Base-by-base conservation (phyloP, 2,113 vertebrate species). In the Anseranas semipalmata region DNA sequence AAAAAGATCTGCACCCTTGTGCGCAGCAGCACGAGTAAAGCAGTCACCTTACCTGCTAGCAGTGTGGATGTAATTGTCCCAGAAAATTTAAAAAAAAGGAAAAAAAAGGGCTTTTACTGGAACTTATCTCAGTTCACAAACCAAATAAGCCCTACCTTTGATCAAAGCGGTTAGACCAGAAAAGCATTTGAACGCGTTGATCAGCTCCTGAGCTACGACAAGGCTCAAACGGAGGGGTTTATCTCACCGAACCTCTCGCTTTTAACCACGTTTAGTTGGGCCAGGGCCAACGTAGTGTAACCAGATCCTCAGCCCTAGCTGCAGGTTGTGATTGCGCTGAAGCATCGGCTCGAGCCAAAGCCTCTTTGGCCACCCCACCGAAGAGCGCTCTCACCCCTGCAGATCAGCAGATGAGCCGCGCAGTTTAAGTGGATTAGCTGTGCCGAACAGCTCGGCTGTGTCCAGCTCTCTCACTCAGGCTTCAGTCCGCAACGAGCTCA, bases 351-450 rank as follows among this genome's bases (percentile, higher is more conserved):
- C 62, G 46, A 88, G 88, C 63, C 88, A 95, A 96, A 95, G 92
- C 92, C 92, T 93, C 93, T 93, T 94, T 81, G 87, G 77, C 81
- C 50, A 56, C 71, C 62, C 48, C 77, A 93, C 56, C 85, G 52
- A 72, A 79, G 63, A 90, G 72, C 20, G 0, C 71, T 2, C 4
- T 55, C 72, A 83, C 45, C 59, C 43, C 59, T 53, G 55, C 58
- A 85, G 75, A 89, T 92, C 45, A 83, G 88, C 63, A 80, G 85
- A 93, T 86, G 88, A 95, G 67, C 90, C 84, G 80, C 68, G 66
- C 0, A n/a, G 24, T 88, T 87, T 86, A 93, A 95, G 76, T 84
- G 95, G 92, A 95, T 95, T 96, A 95, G 76, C 84, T 74, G n/a
- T 12, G 70, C 79, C 84, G 86, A 87, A 76, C 76, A 35, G 15